Evolutionary conservation across 2,113 vertebrate genomes (phyloP).

Genomic region (Antechinus stuartii): DNA sequence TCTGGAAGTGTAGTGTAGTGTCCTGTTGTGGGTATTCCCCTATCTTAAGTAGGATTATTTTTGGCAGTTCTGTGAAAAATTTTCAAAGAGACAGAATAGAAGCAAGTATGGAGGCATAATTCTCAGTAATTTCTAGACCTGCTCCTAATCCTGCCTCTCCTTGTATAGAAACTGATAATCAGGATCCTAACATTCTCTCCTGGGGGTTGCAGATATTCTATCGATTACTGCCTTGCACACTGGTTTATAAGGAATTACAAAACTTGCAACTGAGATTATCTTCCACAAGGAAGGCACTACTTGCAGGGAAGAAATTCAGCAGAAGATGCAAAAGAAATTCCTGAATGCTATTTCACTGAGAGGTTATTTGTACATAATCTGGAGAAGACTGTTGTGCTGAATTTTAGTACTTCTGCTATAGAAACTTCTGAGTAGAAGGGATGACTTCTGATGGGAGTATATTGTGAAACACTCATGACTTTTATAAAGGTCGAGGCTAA

Average conservation of each 20-base stretch:
- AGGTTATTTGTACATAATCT: neutral
- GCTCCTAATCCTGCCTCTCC: neutral
- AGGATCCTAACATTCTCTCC: neutral
- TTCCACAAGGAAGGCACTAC: neutral
- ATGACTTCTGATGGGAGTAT: neutral
- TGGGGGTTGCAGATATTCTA: neutral
- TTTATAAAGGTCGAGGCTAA: neutral
- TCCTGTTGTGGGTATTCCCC: neutral
- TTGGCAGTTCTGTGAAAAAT: neutral
- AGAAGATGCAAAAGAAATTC: neutral
- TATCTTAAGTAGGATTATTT: neutral
- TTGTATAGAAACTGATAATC: neutral
- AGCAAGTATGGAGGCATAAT: neutral
- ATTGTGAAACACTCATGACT: neutral
- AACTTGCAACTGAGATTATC: neutral
- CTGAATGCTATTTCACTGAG: neutral
- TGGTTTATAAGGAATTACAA: neutral
- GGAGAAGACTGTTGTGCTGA: neutral
- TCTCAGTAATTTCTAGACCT: neutral
- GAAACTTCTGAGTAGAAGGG: neutral
- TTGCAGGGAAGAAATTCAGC: neutral
- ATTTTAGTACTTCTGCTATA: neutral
- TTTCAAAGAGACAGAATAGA: neutral
- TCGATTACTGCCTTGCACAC: neutral
- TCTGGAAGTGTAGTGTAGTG: neutral